Evolutionary conservation across 2,797 vertebrate species (phyloP).

Genomic region (Acanthopagrus latus): DNA sequence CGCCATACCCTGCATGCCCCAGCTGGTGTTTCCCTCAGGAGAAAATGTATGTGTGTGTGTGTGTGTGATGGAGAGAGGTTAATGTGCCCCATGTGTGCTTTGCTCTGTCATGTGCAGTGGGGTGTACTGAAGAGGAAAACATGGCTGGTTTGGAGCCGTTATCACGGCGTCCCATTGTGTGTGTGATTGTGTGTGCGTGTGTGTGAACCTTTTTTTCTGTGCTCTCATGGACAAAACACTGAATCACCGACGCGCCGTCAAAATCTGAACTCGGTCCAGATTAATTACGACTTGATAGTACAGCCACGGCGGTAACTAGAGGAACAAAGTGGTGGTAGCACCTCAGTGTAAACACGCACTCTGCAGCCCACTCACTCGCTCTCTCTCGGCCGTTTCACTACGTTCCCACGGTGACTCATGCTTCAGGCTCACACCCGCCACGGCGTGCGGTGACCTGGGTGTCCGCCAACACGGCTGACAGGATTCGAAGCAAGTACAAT

Average conservation of each 20-base stretch:
- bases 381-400: conserved; percentile 9
- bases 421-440: conserved; percentile 63
- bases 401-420: conserved; percentile 54
- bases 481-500: conserved; percentile 30
- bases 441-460: conserved; percentile 48
- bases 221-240: conserved; percentile 11
- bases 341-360: conserved; percentile 40
- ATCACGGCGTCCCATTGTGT: conserved; percentile 55
- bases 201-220: background rate
- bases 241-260: background rate
- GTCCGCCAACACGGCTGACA: conserved; percentile 41
- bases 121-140: conserved; percentile 78
- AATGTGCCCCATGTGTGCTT: conserved; percentile 73
- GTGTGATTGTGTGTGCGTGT: conserved; percentile 15
- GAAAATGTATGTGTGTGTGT: conserved; percentile 36
- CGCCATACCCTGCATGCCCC: conserved; percentile 66
- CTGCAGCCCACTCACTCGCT: conserved; percentile 34
- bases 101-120: conserved; percentile 77
- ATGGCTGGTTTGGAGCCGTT: conserved; percentile 70
- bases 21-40: conserved; percentile 74
- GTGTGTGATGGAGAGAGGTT: conserved; percentile 64
- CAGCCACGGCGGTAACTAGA: conserved; percentile 32
- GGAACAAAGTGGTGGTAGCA: conserved; percentile 26
- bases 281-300: conserved; percentile 11
- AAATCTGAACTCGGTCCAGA: conserved; percentile 15